Evolutionary conservation across 2,888 invertebrate genomes (phyloP).

Genomic region (Philereme vetulata): DNA sequence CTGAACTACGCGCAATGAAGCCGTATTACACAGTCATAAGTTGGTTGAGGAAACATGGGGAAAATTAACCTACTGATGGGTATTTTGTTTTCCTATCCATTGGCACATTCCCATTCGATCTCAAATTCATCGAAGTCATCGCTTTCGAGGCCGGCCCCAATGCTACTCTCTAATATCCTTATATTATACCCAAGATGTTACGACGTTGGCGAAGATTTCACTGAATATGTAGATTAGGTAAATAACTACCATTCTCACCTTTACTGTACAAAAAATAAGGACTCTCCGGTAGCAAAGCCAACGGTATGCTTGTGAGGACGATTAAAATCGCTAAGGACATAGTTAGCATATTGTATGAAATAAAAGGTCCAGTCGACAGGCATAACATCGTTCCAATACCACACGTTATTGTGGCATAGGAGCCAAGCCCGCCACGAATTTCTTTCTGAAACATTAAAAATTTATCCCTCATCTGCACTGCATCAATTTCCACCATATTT

Average conservation of each 20-base stretch:
- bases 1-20: no score
- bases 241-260: conserved; percentile 8
- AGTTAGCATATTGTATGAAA: conserved; percentile 1
- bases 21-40: no score
- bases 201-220: no score
- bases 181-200: no score
- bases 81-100: no score
- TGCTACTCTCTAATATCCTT: no score
- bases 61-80: no score
- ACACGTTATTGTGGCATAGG: conserved; percentile 42
- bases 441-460: conserved; percentile 39
- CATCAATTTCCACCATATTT: no score
- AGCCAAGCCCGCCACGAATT: conserved; percentile 45
- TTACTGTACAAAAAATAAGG: conserved; percentile 36
- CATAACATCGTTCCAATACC: conserved; percentile 42
- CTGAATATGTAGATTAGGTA: conserved; percentile 5
- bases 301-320: conserved; percentile 35
- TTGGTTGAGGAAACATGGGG: no score
- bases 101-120: no score
- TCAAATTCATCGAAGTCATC: no score
- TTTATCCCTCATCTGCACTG: background rate
- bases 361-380: conserved; percentile 32
- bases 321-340: conserved; percentile 12
- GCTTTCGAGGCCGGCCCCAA: no score
- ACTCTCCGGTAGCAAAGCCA: conserved; percentile 49